phyloP scores from a whole-genome alignment of 2,113 vertebrate species.

The Acrocephalus arundinaceus region DNA sequence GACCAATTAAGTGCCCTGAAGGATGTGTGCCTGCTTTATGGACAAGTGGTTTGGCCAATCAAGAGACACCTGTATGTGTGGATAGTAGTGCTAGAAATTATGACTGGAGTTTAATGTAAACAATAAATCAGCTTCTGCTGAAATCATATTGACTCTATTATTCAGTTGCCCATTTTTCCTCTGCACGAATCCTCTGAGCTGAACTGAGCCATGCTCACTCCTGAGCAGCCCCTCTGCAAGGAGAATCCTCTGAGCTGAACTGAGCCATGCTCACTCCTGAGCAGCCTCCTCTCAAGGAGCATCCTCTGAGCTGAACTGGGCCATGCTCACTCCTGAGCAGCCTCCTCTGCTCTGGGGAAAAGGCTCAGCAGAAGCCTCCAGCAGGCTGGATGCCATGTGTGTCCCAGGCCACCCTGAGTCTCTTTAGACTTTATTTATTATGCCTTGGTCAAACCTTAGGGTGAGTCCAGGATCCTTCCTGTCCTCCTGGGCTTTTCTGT shows the following conservation, averaged over 20 bases:
- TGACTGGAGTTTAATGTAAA: background rate
- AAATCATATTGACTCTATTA: background rate
- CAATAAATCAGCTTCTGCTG: no score
- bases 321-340: background rate
- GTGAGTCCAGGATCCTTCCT: background rate
- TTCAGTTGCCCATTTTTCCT: background rate
- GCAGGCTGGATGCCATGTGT: background rate
- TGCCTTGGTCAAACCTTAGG: background rate
- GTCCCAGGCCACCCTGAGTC: background rate
- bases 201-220: background rate
- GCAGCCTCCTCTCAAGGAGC: background rate
- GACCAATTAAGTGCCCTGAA: no score
- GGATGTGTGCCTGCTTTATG: no score
- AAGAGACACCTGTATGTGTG: background rate
- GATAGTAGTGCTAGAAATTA: background rate
- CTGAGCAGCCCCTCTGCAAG: no score
- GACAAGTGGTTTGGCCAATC: no score
- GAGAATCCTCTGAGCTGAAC: background rate
- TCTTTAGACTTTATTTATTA: background rate
- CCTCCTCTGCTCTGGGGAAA: background rate
- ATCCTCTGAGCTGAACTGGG: background rate
- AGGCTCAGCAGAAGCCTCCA: background rate
- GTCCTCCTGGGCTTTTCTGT: background rate
- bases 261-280: background rate
- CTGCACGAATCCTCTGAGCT: background rate